A percentile compares a stretch with the other conserved stretches of the same genome.
These are phyloP conservation scores for Characodon lateralis DNA, from an alignment of 2,797 vertebrate species.

Conservation along the genomic window DNA sequence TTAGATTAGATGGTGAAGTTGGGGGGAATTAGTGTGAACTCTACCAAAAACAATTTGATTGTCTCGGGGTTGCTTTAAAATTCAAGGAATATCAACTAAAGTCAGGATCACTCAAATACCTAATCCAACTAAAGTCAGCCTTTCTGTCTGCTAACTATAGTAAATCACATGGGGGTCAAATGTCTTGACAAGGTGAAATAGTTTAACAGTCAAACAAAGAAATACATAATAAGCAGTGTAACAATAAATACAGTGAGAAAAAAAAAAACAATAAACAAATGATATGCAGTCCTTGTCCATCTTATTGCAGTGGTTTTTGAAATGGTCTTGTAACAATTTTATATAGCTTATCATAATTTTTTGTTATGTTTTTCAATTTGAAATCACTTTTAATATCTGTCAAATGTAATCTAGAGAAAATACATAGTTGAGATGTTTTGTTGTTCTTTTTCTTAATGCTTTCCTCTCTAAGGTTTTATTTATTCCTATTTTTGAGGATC, in stretches of 20 bases:
- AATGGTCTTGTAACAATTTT: no score
- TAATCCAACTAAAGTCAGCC: conserved; percentile 43
- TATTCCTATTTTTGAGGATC: no score
- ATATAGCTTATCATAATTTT: no score
- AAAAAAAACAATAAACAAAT: conserved; percentile 32
- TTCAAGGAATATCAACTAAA: conserved; percentile 46
- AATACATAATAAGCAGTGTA: conserved; percentile 26
- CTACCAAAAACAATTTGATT: conserved; percentile 30
- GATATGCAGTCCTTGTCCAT: background rate
- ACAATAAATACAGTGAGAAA: conserved; percentile 23
- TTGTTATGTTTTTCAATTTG: no score
- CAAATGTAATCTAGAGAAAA: no score
- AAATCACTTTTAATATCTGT: no score
- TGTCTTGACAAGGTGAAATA: conserved; percentile 1
- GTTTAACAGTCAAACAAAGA: conserved; percentile 21
- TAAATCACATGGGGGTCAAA: conserved; percentile 13
- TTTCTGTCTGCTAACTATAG: conserved; percentile 17
- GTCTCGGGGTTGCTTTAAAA: conserved; percentile 24
- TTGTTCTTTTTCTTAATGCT: no score
- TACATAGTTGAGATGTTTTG: no score
- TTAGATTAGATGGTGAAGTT: conserved; percentile 25
- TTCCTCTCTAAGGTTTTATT: no score
- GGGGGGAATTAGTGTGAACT: conserved; percentile 8
- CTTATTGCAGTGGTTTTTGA: no score
- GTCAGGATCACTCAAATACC: conserved; percentile 55